A percentile compares a stretch with the other conserved stretches of the same genome.
Evolutionary conservation across 2,797 vertebrate genomes (phyloP).

Genomic region (Rhynchonycteris naso): DNA sequence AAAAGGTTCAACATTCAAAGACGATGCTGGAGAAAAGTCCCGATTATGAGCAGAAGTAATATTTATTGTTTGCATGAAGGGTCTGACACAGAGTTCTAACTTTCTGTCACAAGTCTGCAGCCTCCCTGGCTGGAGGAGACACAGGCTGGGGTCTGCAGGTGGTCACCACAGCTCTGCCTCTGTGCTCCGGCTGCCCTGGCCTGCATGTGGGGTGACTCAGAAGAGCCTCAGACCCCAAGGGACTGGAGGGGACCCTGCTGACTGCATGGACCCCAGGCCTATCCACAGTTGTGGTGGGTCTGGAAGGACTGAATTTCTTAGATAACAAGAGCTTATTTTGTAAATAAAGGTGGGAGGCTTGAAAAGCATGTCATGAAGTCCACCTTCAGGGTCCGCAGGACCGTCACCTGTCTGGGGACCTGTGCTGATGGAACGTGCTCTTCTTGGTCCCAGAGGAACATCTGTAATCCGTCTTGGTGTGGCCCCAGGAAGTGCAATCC

Average conservation of each 20-base stretch:
- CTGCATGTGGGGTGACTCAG: rapidly evolving
- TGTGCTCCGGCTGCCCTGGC: rapidly evolving
- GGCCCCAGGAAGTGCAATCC: rapidly evolving
- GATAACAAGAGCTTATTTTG: background rate
- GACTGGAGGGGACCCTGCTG: background rate
- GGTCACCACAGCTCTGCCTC: background rate
- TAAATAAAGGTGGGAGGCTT: background rate
- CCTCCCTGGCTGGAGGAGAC: conserved; percentile 71
- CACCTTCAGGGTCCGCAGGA: background rate
- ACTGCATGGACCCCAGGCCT: background rate
- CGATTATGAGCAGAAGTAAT: conserved; percentile 91
- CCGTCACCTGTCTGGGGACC: background rate
- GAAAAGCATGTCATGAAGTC: background rate
- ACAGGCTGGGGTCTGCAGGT: conserved; percentile 67
- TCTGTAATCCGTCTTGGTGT: background rate
- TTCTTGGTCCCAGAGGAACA: background rate
- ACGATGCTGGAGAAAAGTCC: conserved; percentile 89
- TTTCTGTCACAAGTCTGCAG: conserved; percentile 85
- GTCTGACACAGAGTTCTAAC: conserved; percentile 88
- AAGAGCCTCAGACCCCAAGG: rapidly evolving
- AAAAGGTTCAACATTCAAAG: conserved; percentile 94
- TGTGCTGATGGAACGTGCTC: background rate
- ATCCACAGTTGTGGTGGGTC: background rate
- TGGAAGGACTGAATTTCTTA: background rate
- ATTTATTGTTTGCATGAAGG: conserved; percentile 91